phyloP scores from a whole-genome alignment of 1,140 invertebrate genomes.

The Lepidostoma basale region DNA sequence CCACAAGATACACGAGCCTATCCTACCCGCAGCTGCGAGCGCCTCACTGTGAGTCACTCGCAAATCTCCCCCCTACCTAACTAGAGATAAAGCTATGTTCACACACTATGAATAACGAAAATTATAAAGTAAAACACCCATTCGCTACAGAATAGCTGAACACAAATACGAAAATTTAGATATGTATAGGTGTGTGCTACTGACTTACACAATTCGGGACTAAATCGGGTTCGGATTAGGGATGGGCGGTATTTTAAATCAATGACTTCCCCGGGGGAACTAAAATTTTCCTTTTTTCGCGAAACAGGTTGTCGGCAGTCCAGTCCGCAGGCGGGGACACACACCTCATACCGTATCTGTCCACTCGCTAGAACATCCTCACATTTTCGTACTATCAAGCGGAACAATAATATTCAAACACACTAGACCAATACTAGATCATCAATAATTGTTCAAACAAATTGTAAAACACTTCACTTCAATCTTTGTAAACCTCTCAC shows the following conservation, averaged over 20 bases:
- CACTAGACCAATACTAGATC: not conserved
- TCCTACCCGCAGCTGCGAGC: slow-evolving; percentile 27
- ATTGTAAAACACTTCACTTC: slow-evolving; percentile 8
- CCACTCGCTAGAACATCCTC: not conserved
- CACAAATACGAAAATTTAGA: slow-evolving; percentile 19
- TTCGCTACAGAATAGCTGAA: slow-evolving; percentile 19
- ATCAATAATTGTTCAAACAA: slow-evolving; percentile 9
- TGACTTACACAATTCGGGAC: not conserved
- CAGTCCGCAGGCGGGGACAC: too few relatives aligned
- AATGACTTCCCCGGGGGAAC: too few relatives aligned
- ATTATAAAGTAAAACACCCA: slow-evolving; percentile 20
- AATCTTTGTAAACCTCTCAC: not conserved
- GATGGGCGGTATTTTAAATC: too few relatives aligned
- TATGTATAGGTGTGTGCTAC: slow-evolving; percentile 24
- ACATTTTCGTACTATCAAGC: not conserved
- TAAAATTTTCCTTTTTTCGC: too few relatives aligned
- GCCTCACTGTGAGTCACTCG: slow-evolving; percentile 38
- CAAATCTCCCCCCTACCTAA: too few relatives aligned
- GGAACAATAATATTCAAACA: not conserved
- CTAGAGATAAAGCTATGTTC: slow-evolving; percentile 21
- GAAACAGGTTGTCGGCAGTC: too few relatives aligned
- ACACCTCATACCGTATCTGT: slow-evolving; percentile 4
- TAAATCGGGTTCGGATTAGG: too few relatives aligned
- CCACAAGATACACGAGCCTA: slow-evolving; percentile 19
- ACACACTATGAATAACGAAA: slow-evolving; percentile 27